Conservation (phyloP, 1,140 invertebrate species). For the Macrotrachela quadricornifera region DNA sequence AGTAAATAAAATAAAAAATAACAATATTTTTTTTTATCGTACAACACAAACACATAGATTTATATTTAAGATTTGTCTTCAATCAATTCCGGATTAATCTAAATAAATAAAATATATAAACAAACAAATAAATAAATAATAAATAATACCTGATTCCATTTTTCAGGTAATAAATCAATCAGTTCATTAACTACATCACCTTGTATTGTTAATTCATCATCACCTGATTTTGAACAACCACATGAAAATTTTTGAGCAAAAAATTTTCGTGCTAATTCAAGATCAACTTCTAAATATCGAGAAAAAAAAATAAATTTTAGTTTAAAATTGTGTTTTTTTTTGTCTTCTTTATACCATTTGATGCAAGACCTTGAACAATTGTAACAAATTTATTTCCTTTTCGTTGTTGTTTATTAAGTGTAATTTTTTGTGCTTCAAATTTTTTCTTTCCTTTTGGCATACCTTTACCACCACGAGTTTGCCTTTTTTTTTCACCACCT, state of each 20-base stretch:
- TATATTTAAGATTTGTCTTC: too few relatives aligned
- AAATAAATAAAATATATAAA: too few relatives aligned
- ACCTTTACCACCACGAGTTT: slow-evolving; percentile 58
- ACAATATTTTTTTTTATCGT: too few relatives aligned
- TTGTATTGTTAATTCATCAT: slow-evolving; percentile 98
- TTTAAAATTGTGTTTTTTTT: slow-evolving; percentile 1
- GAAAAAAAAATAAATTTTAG: slow-evolving; percentile 14
- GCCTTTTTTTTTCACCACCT: slow-evolving; percentile 67
- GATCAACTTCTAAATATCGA: slow-evolving; percentile 81
- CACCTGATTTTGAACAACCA: slow-evolving; percentile 87
- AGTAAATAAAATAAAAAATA: too few relatives aligned
- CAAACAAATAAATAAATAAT: too few relatives aligned
- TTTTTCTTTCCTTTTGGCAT: slow-evolving; percentile 67
- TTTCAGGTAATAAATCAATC: slow-evolving; percentile 87
- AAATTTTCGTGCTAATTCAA: slow-evolving; percentile 91
- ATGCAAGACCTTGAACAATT: slow-evolving; percentile 43
- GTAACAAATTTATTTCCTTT: slow-evolving; percentile 98
- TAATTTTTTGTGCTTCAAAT: slow-evolving; percentile 47
- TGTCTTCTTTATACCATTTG: slow-evolving; percentile 48
- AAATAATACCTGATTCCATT: slow-evolving; percentile 42
- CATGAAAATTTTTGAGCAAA: slow-evolving; percentile 94
- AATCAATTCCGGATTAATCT: too few relatives aligned
- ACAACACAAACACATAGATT: too few relatives aligned
- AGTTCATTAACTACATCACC: slow-evolving; percentile 73
- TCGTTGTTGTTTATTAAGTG: slow-evolving; percentile 65